A percentile compares a stretch with the other conserved stretches of the same genome.
Conservation (phyloP, 2,888 invertebrate genomes). For the Arenicola marina region DNA sequence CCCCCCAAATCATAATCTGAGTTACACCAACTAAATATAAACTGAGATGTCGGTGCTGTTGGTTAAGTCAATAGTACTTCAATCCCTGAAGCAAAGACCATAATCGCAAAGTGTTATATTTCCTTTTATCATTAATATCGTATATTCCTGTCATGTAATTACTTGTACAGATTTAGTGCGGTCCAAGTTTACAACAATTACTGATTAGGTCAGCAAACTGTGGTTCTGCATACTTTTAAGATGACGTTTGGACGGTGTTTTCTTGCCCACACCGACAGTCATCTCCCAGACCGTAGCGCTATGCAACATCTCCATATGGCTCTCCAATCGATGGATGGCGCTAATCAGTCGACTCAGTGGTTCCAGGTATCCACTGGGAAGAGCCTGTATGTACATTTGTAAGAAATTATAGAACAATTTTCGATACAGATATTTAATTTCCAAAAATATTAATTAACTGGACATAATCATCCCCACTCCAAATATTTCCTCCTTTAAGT, state of each 20-base stretch:
- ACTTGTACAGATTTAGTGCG: not conserved
- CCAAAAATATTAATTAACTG: too few species aligned
- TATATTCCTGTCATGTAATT: conserved; percentile 2
- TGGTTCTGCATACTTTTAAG: conserved; percentile 42
- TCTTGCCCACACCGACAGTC: conserved; percentile 43
- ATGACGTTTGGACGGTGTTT: conserved; percentile 37
- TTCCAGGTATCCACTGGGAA: conserved; percentile 26
- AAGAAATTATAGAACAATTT: not conserved
- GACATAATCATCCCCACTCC: too few species aligned
- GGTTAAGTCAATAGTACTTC: too few species aligned
- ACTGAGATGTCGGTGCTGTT: too few species aligned
- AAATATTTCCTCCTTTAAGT: too few species aligned
- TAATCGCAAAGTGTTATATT: too few species aligned
- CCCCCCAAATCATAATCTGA: too few species aligned
- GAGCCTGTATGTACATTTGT: not conserved
- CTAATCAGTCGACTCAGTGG: conserved; percentile 43
- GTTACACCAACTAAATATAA: too few species aligned
- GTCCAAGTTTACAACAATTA: too few species aligned
- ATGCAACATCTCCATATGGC: conserved; percentile 46
- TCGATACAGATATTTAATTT: not conserved
- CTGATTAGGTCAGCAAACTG: not conserved
- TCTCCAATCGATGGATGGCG: conserved; percentile 45
- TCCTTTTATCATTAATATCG: too few species aligned
- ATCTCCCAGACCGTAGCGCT: conserved; percentile 47
- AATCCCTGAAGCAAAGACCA: too few species aligned